phyloP scores from a whole-genome alignment of 2,888 invertebrate species.

The Pammene fasciana region DNA sequence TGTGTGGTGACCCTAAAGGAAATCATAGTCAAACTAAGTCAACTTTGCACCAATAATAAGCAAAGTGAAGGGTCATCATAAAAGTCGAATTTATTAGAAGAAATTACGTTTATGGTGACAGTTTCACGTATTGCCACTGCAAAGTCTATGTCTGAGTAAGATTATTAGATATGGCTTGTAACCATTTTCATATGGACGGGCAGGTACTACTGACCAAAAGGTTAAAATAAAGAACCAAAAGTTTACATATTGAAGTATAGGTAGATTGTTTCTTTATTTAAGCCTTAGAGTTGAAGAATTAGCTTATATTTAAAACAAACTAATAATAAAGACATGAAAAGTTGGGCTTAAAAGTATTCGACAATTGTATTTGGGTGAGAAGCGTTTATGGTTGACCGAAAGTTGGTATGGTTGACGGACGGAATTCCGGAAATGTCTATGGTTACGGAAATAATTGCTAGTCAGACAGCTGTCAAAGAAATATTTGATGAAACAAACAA shows the following conservation, averaged over 20 bases:
- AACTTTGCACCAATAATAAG: too few species aligned
- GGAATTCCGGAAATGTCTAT: neutral
- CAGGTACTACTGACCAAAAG: neutral
- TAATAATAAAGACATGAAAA: constrained; percentile 11
- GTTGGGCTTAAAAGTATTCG: constrained; percentile 5
- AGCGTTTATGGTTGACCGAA: neutral
- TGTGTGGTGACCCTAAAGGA: too few species aligned
- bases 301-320: constrained; percentile 12
- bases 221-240: constrained; percentile 5
- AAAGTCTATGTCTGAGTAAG: too few species aligned
- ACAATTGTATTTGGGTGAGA: neutral
- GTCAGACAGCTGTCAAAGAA: too few species aligned
- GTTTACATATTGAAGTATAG: neutral
- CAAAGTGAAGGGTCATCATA: too few species aligned
- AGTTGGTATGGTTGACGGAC: neutral
- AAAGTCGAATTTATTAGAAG: too few species aligned
- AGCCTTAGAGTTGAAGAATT: constrained; percentile 4
- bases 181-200: neutral
- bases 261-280: constrained; percentile 19
- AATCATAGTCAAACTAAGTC: too few species aligned
- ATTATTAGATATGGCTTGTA: neutral
- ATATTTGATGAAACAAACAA: too few species aligned
- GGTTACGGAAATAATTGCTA: neutral
- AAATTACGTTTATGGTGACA: too few species aligned
- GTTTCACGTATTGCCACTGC: too few species aligned